These are phyloP conservation scores for Corapipo altera DNA, from an alignment of 2,113 vertebrate species.

Conservation along the genomic window DNA sequence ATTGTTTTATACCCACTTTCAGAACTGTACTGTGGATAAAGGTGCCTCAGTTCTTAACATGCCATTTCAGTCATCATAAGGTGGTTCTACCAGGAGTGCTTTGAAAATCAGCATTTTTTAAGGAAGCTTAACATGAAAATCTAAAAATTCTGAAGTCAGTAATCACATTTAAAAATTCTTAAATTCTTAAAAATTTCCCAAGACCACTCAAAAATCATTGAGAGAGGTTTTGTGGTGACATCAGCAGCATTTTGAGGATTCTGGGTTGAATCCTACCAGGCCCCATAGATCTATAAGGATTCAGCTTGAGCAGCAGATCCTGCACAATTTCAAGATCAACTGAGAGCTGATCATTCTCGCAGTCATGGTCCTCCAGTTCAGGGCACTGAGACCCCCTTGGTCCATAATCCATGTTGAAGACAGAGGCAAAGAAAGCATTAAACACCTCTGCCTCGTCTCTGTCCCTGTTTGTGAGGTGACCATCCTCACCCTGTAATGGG, in stretches of 20 bases:
- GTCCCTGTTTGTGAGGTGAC: background rate
- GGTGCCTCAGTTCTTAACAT: background rate
- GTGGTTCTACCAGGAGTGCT: background rate
- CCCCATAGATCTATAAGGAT: background rate
- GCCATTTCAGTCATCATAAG: background rate
- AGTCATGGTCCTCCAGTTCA: background rate
- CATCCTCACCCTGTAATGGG: background rate
- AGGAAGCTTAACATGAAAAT: background rate
- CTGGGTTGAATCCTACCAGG: background rate
- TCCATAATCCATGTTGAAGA: background rate
- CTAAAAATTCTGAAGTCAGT: background rate
- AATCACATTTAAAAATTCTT: background rate
- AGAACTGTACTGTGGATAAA: constrained; percentile 8
- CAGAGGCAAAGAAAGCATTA: background rate
- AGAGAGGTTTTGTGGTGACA: background rate
- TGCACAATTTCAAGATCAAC: background rate
- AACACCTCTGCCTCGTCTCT: background rate
- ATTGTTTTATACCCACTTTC: background rate
- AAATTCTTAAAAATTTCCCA: too few species aligned
- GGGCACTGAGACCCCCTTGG: background rate
- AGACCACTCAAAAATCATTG: background rate
- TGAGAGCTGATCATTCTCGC: fast-evolving
- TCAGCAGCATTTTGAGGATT: background rate
- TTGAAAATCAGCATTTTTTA: constrained; percentile 18
- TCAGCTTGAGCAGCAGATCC: background rate